Evolutionary conservation across 2,797 vertebrate genomes (phyloP).

Genomic region (Diglossa cyanea): DNA sequence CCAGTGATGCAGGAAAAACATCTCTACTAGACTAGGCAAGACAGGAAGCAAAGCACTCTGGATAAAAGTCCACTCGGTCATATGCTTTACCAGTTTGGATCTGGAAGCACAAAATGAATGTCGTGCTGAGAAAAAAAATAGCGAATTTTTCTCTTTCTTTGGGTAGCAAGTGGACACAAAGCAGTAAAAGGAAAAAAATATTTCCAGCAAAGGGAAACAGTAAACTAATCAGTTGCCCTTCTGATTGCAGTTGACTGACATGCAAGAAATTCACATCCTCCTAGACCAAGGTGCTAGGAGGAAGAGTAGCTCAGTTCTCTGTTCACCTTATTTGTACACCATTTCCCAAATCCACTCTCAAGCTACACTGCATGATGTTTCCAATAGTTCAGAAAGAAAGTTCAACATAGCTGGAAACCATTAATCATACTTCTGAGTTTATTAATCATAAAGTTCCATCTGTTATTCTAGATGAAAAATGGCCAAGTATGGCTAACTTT

Average conservation of each 20-base stretch:
- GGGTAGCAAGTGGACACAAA: background rate
- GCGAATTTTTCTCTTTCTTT: background rate
- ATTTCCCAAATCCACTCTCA: background rate
- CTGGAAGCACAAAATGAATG: background rate
- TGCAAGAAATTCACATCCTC: background rate
- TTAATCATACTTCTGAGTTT: background rate
- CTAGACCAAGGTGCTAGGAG: background rate
- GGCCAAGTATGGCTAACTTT: background rate
- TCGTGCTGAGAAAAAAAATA: background rate
- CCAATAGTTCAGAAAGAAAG: background rate
- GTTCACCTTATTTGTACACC: background rate
- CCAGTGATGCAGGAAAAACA: background rate
- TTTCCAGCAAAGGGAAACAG: background rate
- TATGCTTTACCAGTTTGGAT: background rate
- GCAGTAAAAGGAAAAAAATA: background rate
- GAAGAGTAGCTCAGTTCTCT: background rate
- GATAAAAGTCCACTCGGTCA: background rate
- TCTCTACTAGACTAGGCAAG: background rate
- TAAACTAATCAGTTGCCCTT: background rate
- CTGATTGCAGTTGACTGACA: background rate
- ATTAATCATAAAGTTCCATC: background rate
- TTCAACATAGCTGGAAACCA: background rate
- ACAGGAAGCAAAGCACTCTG: background rate
- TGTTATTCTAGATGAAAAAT: background rate
- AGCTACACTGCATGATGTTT: background rate